Evolutionary conservation across 2,113 vertebrate species (phyloP), one percentile per base, ranked within the genome.

Genomic region (Hydropotes inermis): DNA sequence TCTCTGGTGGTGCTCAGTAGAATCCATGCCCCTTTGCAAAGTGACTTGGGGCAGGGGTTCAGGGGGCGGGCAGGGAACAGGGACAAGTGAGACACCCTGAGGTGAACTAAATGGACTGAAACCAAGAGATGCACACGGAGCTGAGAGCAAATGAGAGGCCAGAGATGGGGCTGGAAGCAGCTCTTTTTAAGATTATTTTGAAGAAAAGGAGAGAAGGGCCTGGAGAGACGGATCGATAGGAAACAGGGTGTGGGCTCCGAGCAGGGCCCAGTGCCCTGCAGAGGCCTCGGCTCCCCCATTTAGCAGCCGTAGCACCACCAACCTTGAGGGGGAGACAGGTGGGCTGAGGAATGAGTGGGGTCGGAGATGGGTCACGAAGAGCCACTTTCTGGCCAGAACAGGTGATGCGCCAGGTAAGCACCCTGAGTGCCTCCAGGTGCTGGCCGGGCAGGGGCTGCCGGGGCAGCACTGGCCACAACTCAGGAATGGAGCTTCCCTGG

Each of bases 171-270:
- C 84, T 39, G 54, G 90, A 74, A 52, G 87, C 45, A 21, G 30
- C 33, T 94, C 81, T 79, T 76, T 86, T 84, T 21, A 43, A 95
- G 67, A 47, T 70, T 16, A 64, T 94, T 78, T 45, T 76, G 76
- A 91, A 95, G 74, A 33, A 78, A 58, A 94, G 64, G 39, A 14
- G 90, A 76, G 79, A 57, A 86, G 79, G 70, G 36, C 92, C 58
- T 47, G 4, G 78, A 95, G 86, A 96, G 89, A 30, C 3, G 14
- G 79, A 85, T 25, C 3, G 7, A 36, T 27, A 61, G 70, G 50
- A 90, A 93, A 43, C 11, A 5, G 61, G 23, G 15, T 45, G 45
- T 15, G 2, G 14, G 64, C 39, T 25, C 39, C 50, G 7, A 10
- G 27, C 39, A 13, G 33, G 67, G 84, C 19, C 17, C 45, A 23